Evolutionary conservation across 2,888 invertebrate genomes (phyloP), one percentile per base, ranked within the genome.

Genomic region (Pandemis heparana): DNA sequence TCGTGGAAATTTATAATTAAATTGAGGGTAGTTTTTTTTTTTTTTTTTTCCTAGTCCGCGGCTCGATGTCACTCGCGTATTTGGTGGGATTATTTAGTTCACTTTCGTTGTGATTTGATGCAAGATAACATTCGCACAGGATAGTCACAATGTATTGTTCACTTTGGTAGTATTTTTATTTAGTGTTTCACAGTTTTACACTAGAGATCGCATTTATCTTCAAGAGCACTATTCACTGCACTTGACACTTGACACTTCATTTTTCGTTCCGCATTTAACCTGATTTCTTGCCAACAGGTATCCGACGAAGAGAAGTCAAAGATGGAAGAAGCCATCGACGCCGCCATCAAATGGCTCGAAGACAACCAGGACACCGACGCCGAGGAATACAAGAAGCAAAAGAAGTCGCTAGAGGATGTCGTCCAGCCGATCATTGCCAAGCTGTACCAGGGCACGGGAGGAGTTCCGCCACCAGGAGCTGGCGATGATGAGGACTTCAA

Each of bases 381-480:
- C 0, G 98, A 98, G 82, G 98, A 98, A 75, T 98, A 97, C 94
- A 98, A 98, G 91, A 97, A 97, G 85, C 98, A 99, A 89, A 99
- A 98, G 96, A 99, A 99, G 89, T 97, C 98, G 79, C 95, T 99
- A 67, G 99, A 99, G 88, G 98, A 98, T 81, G 96, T 99, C 51
- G 99, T 99, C 0, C 99, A 99, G 88, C 99, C 99, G 9, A 99
- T 99, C 88, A 98, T 99, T 86, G 97, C 98, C 70, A 99, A 99
- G 94, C 94, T 99, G 79, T 99, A 99, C 93, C 98, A 98, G 86
- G 97, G 97, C 39, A 95, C 97, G 77, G 98, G 97, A 23, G 97
- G 97, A 38, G 96, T 96, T 14, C 97, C 97, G 18, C 97, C 97
- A 23, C 96, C 96, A 48, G 95, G 95, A 23, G 96, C 95, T 0